These are phyloP conservation scores for Megaptera novaeangliae DNA, from an alignment of 2,113 vertebrate species.

Conservation along the genomic window DNA sequence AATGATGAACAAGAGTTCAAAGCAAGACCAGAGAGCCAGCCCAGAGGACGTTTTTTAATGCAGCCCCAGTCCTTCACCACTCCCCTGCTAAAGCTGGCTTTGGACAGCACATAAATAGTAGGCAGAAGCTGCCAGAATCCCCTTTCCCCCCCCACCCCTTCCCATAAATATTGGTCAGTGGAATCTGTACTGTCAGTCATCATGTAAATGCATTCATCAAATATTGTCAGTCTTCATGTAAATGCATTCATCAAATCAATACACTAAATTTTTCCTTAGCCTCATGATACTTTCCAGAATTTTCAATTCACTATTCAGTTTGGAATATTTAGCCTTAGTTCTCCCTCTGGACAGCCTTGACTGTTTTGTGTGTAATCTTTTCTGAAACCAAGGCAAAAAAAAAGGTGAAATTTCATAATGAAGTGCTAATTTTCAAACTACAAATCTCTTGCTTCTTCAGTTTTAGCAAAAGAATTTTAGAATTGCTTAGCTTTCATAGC, in stretches of 20 bases:
- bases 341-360: neutral
- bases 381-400: neutral
- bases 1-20: slow-evolving; percentile 74
- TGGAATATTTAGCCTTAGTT: neutral
- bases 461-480: slow-evolving; percentile 13
- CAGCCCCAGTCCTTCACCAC: neutral
- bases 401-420: neutral
- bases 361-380: neutral
- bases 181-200: slow-evolving; percentile 17
- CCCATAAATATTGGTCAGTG: slow-evolving; percentile 3
- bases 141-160: neutral
- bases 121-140: neutral
- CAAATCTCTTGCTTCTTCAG: neutral
- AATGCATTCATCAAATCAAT: slow-evolving; percentile 51
- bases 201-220: slow-evolving; percentile 50
- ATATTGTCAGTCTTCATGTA: slow-evolving; percentile 32
- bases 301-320: neutral
- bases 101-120: neutral
- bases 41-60: slow-evolving; percentile 43
- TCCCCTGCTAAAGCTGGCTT: neutral
- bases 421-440: neutral
- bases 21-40: slow-evolving; percentile 34
- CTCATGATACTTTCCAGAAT: neutral
- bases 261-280: slow-evolving; percentile 30
- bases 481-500: neutral